These are phyloP conservation scores for Archilochus colubris DNA, from an alignment of 2,113 vertebrate genomes.

Conservation along the genomic window DNA sequence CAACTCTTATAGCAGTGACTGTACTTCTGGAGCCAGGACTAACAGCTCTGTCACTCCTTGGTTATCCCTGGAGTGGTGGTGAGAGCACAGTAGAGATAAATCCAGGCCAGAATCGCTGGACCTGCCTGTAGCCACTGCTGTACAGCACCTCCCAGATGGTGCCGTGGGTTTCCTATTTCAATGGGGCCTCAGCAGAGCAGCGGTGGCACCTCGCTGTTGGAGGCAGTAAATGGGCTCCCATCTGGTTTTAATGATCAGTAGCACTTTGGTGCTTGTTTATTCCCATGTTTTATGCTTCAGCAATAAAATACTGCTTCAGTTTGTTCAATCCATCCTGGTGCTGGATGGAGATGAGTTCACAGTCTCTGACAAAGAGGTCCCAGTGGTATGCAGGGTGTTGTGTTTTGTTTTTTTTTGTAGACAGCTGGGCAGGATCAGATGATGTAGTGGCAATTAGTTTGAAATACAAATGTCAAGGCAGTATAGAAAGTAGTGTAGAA, in stretches of 20 bases:
- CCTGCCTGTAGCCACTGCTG: neutral
- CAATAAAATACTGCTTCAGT: conserved; percentile 46
- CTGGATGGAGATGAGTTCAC: conserved; percentile 47
- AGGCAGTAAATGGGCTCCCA: conserved; percentile 60
- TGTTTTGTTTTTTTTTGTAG: neutral
- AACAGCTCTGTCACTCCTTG: neutral
- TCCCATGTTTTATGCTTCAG: conserved; percentile 47
- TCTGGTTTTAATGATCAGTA: conserved; percentile 64
- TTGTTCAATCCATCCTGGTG: conserved; percentile 34
- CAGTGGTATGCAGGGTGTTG: neutral
- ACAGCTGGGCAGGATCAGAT: conserved; percentile 9
- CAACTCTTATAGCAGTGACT: neutral
- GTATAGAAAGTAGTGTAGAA: neutral
- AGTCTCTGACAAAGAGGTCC: conserved; percentile 22
- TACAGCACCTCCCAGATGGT: conserved; percentile 11
- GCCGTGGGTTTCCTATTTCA: neutral
- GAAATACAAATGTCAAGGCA: neutral
- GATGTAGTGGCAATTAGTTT: neutral
- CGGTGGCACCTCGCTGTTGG: neutral
- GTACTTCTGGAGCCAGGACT: neutral
- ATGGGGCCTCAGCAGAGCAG: neutral
- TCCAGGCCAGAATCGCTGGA: neutral
- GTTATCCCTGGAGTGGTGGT: neutral
- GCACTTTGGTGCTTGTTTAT: conserved; percentile 62
- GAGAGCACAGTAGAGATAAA: neutral